Evolutionary conservation across 2,888 invertebrate genomes (phyloP).

Genomic region (Drosophila rellima): DNA sequence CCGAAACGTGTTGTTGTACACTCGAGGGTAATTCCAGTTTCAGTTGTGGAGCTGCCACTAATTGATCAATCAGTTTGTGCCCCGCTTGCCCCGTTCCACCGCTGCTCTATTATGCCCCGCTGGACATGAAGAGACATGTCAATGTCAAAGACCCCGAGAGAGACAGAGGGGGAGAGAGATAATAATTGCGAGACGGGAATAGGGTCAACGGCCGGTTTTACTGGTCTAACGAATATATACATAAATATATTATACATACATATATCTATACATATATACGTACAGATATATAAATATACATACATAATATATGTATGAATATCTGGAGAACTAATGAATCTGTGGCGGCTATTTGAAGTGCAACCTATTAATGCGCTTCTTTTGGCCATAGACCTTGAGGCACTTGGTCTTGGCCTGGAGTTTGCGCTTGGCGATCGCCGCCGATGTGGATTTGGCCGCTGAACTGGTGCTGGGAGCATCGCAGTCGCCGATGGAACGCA

Average conservation of each 20-base stretch:
- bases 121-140: not conserved
- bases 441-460: conserved; percentile 8
- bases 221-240: conserved; percentile 12
- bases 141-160: conserved; percentile 28
- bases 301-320: not conserved
- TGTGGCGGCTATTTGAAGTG: conserved; percentile 5
- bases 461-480: conserved; percentile 27
- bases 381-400: conserved; percentile 16
- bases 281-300: conserved; percentile 6
- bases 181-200: conserved; percentile 11
- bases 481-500: conserved; percentile 6
- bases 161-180: not conserved
- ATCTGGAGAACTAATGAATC: not conserved
- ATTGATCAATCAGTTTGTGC: conserved; percentile 36
- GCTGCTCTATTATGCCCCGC: not conserved
- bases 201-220: conserved; percentile 31
- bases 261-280: not conserved
- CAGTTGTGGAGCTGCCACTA: conserved; percentile 22
- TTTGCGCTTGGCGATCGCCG: not conserved
- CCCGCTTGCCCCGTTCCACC: no score
- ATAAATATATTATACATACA: not conserved
- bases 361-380: conserved; percentile 15
- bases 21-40: conserved; percentile 30
- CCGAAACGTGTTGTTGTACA: conserved; percentile 4
- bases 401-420: conserved; percentile 13